phyloP scores from a whole-genome alignment of 2,113 vertebrate genomes.

The Polypterus bichir region DNA sequence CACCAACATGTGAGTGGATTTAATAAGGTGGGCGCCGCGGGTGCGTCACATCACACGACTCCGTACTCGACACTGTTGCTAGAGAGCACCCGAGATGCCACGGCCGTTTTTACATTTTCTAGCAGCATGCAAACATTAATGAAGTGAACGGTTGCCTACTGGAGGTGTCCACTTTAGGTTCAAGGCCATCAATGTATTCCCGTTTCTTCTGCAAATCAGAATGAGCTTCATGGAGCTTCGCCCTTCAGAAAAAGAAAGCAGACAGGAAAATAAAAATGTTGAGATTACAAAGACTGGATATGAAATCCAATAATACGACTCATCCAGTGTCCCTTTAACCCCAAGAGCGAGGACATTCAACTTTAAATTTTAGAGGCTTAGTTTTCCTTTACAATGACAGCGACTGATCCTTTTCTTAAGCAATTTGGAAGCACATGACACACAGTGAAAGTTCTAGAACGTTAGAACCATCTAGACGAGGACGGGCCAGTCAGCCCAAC shows the following conservation, averaged over 20 bases:
- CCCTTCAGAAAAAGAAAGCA: slow-evolving; percentile 34
- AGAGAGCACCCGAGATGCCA: not conserved
- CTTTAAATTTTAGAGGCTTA: too few relatives aligned
- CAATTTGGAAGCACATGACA: too few relatives aligned
- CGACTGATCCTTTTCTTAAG: too few relatives aligned
- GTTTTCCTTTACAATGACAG: too few relatives aligned
- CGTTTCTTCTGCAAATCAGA: slow-evolving; percentile 76
- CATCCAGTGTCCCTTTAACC: not conserved
- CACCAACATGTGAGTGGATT: too few relatives aligned
- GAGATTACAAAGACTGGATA: not conserved
- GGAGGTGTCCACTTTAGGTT: slow-evolving; percentile 55
- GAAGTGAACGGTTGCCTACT: slow-evolving; percentile 39
- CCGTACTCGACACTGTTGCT: too few relatives aligned
- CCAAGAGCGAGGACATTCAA: too few relatives aligned
- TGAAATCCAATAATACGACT: not conserved
- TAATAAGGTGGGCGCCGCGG: not conserved
- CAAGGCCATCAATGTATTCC: slow-evolving; percentile 72
- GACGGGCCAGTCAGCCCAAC: too few relatives aligned
- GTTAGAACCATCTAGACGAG: too few relatives aligned
- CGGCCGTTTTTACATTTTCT: not conserved
- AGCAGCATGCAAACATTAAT: not conserved
- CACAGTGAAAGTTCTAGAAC: too few relatives aligned
- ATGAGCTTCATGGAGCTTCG: slow-evolving; percentile 73
- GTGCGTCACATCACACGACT: not conserved
- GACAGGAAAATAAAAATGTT: not conserved